Evolutionary conservation across 1,140 invertebrate species (phyloP), one percentile per base, ranked within the genome.

Genomic region (Phocides pigmalion): DNA sequence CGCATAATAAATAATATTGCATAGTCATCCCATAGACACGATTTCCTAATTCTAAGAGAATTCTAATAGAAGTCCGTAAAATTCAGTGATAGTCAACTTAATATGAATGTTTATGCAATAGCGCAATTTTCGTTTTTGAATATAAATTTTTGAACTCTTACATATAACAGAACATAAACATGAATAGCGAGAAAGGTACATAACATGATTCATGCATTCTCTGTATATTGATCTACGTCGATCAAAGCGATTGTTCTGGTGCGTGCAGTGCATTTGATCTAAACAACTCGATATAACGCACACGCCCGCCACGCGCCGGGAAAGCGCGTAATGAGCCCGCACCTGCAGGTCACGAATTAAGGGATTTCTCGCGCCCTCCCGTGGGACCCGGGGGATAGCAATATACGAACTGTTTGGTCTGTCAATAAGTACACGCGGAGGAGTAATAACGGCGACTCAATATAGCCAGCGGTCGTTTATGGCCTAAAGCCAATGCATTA

Each of bases 311-410:
- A 82, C 88, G 86, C 82, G 87, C 39, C 82, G 73, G 79, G 71
- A 87, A 82, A 84, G 74, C 78, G 70, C 74, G 81, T 88, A 90
- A 89, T 89, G 84, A 90, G 81, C 78, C 80, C 80, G 84, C 88
- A 90, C 88, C 88, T 89, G 88, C 82, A 83, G 68, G 79, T 70
- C 68, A 82, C 79, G 84, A 82, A 89, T 90, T 89, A 90, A 82
- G 81, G 88, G 88, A 89, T 90, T 89, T 90, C 86, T 89, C 84
- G 86, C 86, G 84, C 88, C 87, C 88, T 90, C 88, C 85, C 88
- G 87, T 90, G 87, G 82, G 88, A 89, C 42, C 76, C 62, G 72
- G 76, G 76, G 73, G 73, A 70, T 64, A 56, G 58, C 54, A 70
- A 49, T 71, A 66, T 70, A 65, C 64, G 75, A 74, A 79, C 70